These are phyloP conservation scores for Tamandua tetradactyla DNA, from an alignment of 2,797 vertebrate species.

Conservation along the genomic window DNA sequence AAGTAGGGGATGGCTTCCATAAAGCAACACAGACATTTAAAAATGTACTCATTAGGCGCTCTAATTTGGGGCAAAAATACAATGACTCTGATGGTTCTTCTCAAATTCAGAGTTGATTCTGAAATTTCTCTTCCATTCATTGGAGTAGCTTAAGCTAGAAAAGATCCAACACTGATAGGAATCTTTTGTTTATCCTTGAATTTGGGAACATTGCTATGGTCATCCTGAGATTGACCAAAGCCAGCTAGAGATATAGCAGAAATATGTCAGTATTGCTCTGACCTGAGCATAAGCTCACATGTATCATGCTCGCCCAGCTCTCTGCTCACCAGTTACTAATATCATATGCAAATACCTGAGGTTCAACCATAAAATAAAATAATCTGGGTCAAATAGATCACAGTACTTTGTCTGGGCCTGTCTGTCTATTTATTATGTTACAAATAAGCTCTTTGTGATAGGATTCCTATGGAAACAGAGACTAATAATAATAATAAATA, in stretches of 20 bases:
- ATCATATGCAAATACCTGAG: neutral
- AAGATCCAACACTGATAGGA: neutral
- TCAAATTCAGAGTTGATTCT: slow-evolving; percentile 27
- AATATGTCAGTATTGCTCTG: neutral
- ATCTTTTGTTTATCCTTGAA: neutral
- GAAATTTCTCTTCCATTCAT: neutral
- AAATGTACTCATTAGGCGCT: neutral
- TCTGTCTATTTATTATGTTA: neutral
- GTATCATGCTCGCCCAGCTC: neutral
- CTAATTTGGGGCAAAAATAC: neutral
- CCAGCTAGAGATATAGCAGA: neutral
- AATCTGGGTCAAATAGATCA: neutral
- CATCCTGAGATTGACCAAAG: neutral
- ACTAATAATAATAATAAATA: neutral
- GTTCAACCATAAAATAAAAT: slow-evolving; percentile 4
- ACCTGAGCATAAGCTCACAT: neutral
- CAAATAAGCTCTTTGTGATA: neutral
- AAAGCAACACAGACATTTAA: too few relatives aligned
- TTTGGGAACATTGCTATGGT: neutral
- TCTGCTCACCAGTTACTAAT: neutral
- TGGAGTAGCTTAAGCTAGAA: neutral
- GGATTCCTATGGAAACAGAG: neutral
- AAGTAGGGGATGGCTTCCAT: neutral
- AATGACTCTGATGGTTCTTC: neutral
- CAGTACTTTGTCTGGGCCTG: neutral